Evolutionary conservation across 2,797 vertebrate species (phyloP).

Genomic region (Parambassis ranga): DNA sequence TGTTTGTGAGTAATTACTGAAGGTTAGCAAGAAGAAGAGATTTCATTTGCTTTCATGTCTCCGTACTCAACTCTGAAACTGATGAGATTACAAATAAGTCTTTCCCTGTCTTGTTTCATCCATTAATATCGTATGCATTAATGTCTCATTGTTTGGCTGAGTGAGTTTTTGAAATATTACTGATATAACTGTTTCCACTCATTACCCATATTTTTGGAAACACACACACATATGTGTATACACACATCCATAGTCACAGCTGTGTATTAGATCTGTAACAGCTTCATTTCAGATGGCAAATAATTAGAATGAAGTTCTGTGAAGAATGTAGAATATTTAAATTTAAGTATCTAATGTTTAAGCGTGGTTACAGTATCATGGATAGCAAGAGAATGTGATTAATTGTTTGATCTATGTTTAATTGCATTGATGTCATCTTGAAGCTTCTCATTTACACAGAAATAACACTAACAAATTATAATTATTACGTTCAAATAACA

Average conservation of each 20-base stretch:
- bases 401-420: no score
- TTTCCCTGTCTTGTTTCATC: slow-evolving; percentile 19
- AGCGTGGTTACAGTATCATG: no score
- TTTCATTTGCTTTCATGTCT: slow-evolving; percentile 41
- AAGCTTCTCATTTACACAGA: no score
- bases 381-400: no score
- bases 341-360: no score
- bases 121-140: slow-evolving; percentile 53
- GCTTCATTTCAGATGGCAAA: slow-evolving; percentile 18
- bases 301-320: neutral
- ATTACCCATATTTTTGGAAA: slow-evolving; percentile 41
- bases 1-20: slow-evolving; percentile 32
- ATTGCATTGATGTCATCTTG: no score
- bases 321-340: neutral
- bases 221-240: neutral
- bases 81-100: slow-evolving; percentile 54
- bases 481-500: no score
- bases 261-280: neutral
- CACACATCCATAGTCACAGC: neutral
- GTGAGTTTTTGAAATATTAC: slow-evolving; percentile 54
- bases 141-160: slow-evolving; percentile 51
- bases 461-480: no score
- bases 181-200: slow-evolving; percentile 43
- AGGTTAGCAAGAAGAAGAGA: slow-evolving; percentile 17
- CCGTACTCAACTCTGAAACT: slow-evolving; percentile 36